These are phyloP conservation scores for Orestias chungarensis DNA, from an alignment of 2,797 vertebrate genomes.

Conservation along the genomic window DNA sequence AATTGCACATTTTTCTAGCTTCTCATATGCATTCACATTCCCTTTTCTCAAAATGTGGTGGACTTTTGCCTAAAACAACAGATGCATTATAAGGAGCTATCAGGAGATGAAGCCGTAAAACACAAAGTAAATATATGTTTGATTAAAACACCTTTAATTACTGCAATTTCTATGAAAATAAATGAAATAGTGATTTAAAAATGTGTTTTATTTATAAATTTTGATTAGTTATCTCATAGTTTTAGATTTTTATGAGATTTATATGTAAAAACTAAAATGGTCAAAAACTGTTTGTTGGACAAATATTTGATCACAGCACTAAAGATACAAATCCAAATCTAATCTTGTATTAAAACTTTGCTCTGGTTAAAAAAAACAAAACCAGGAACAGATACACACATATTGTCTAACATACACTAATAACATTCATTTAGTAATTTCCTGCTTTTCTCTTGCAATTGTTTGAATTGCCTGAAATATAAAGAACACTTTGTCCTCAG, in stretches of 20 bases:
- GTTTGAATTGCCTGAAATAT: constrained; percentile 23
- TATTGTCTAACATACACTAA: background rate
- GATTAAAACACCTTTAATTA: background rate
- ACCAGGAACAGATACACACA: background rate
- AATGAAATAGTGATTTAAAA: no score
- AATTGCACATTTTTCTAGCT: background rate
- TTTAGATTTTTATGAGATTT: no score
- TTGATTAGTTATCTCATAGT: no score
- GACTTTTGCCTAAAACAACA: background rate
- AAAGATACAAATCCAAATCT: background rate
- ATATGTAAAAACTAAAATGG: background rate
- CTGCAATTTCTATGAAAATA: background rate
- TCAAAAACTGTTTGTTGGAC: background rate
- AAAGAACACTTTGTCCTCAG: constrained; percentile 26
- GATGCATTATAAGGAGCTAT: background rate
- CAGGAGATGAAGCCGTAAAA: background rate
- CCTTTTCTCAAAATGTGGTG: background rate
- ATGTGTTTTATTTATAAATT: no score
- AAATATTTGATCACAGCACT: background rate
- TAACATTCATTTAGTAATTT: no score
- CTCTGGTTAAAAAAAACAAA: constrained; percentile 11
- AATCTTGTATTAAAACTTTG: background rate
- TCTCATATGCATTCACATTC: background rate
- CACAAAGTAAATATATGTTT: background rate
- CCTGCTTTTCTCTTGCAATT: background rate